Conservation (phyloP, 1,140 invertebrate genomes). For the Notospermus geniculatus region DNA sequence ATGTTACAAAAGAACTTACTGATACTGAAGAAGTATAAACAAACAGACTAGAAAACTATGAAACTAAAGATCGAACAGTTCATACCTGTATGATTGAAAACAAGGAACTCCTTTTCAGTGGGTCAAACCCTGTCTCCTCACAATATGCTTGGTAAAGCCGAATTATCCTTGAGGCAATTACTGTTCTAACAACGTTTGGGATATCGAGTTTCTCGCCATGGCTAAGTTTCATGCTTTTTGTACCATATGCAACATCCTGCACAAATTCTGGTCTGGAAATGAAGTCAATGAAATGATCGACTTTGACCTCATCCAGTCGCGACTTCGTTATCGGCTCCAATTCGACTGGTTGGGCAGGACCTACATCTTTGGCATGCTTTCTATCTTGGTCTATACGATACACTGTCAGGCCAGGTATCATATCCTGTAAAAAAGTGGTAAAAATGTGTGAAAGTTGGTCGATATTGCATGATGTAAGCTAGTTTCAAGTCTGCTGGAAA, state of each 20-base stretch:
- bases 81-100: slow-evolving; percentile 5
- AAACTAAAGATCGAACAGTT: no score
- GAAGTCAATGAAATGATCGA: slow-evolving; percentile 11
- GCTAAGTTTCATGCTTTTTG: slow-evolving; percentile 6
- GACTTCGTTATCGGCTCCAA: background rate
- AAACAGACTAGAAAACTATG: no score
- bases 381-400: background rate
- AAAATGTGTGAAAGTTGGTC: background rate
- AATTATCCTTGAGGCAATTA: background rate
- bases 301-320: slow-evolving; percentile 8
- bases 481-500: no score
- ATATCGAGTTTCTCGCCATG: slow-evolving; percentile 5
- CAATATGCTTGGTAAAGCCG: background rate
- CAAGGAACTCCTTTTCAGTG: slow-evolving; percentile 2
- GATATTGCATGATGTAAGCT: no score
- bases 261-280: slow-evolving; percentile 8
- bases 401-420: slow-evolving; percentile 7
- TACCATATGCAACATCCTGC: slow-evolving; percentile 11
- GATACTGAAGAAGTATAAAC: no score
- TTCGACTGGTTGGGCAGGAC: background rate
- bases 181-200: slow-evolving; percentile 7
- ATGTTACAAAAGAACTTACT: no score
- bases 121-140: slow-evolving; percentile 5
- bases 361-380: slow-evolving; percentile 4
- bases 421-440: slow-evolving; percentile 1